Evolutionary conservation across 2,888 invertebrate species (phyloP), one percentile per base, ranked within the genome.

Genomic region (Hoplodrina blanda): DNA sequence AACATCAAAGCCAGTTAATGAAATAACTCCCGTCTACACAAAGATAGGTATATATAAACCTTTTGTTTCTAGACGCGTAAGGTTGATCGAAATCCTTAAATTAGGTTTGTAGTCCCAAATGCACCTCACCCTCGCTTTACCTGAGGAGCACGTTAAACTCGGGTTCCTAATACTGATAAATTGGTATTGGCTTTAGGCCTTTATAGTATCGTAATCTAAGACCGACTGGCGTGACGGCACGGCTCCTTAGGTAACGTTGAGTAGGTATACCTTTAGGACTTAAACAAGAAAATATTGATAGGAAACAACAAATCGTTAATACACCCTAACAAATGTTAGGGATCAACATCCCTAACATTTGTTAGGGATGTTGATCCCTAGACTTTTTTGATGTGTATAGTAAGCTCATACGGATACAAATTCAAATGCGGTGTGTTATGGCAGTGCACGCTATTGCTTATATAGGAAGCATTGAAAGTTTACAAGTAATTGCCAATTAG

Each of bases 21-120:
- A 50, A 66, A 66, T 59, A 49, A 49, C 15, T 17, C 10, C n/a
- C 19, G 4, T 2, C 46, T 19, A 49, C 46, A 41, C 8, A 41
- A 30, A 41, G 2, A 17, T 54, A 37, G 37, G 37, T 37, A 41
- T 41, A 41, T 4, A 41, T 41, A 11, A 41, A 30, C 41, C 0
- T 17, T 15, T 15, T 20, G 20, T 33, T 8, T 15, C 15, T 19
- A 8, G 33, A 44, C 30, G 50, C 50, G 54, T 46, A 46, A 54
- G 44, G 17, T 60, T 10, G 2, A 44, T 60, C n/a, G 53, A 59
- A 50, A 30, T 60, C 6, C 20, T 52, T 17, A 63, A 69, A 74
- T 74, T 44, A 56, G 55, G 50, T 74, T 62, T 53, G 44, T 52
- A 46, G 33, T 55, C 19, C 20, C 41, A 49, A 62, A 49, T 62